phyloP scores from a whole-genome alignment of 30 jellyfish, hydroid and myxozoan genomes.

The Cassiopea andromeda region DNA sequence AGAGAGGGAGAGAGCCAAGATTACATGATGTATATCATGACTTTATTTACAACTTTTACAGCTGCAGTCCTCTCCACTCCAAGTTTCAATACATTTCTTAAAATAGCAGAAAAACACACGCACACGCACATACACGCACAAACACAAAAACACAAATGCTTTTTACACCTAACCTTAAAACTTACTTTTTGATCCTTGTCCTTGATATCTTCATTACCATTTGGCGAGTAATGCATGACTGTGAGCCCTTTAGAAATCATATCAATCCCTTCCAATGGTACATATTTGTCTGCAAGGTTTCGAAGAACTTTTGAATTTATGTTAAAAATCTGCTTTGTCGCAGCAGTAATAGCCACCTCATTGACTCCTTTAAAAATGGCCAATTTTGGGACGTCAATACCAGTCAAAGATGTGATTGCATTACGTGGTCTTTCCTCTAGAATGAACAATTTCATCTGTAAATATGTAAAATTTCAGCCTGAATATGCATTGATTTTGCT shows the following conservation, averaged over 20 bases:
- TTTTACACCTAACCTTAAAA: too few relatives aligned
- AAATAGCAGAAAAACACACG: too few relatives aligned
- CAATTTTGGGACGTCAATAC: constrained; percentile 17
- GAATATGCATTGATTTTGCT: too few relatives aligned
- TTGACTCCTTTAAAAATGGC: constrained; percentile 13
- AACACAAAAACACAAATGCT: too few relatives aligned
- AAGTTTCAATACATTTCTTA: too few relatives aligned
- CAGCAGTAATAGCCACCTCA: constrained; percentile 40
- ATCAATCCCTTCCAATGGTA: constrained; percentile 39
- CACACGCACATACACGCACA: too few relatives aligned
- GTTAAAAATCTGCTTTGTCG: constrained; percentile 17
- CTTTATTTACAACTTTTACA: too few relatives aligned
- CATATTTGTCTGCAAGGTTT: background rate
- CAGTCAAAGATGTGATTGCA: constrained; percentile 28
- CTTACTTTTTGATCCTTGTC: constrained; percentile 15
- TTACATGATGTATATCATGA: too few relatives aligned
- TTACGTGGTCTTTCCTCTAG: constrained; percentile 25
- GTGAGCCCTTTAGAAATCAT: constrained; percentile 31
- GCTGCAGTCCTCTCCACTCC: too few relatives aligned
- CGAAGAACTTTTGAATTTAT: constrained; percentile 22
- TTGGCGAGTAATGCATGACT: constrained; percentile 34
- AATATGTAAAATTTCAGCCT: too few relatives aligned
- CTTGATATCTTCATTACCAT: constrained; percentile 32
- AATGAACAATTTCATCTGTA: too few relatives aligned
- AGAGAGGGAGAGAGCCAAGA: too few relatives aligned